phyloP scores from a whole-genome alignment of 1,140 invertebrate genomes.

The Diorhabda carinulata region DNA sequence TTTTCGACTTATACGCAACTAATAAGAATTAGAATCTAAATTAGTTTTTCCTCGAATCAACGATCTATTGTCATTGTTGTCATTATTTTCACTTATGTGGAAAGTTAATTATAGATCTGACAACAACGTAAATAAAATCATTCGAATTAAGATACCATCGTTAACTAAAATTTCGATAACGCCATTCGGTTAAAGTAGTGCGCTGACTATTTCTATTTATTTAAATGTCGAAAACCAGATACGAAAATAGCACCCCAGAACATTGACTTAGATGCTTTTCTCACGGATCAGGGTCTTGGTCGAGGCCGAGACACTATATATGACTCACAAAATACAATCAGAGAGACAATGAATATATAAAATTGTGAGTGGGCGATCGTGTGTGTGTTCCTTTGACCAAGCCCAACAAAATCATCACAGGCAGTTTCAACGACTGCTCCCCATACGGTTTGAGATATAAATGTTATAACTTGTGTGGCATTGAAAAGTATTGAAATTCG shows the following conservation, averaged over 20 bases:
- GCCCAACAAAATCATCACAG: background rate
- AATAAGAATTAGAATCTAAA: no score
- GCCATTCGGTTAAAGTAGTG: no score
- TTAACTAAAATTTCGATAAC: no score
- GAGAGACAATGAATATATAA: constrained; percentile 2
- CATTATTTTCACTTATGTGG: no score
- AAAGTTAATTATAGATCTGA: no score
- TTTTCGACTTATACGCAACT: no score
- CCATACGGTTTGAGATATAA: background rate
- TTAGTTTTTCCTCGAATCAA: no score
- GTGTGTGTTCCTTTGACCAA: constrained; percentile 1
- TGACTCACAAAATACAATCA: constrained; percentile 2
- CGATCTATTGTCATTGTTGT: no score
- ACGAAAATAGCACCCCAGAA: background rate
- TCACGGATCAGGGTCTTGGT: constrained; percentile 1
- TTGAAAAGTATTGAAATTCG: background rate
- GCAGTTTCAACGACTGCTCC: background rate
- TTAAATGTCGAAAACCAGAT: background rate
- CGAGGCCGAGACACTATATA: background rate
- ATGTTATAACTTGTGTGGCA: background rate
- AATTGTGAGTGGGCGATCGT: constrained; percentile 1
- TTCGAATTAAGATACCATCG: no score
- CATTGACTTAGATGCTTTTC: constrained; percentile 2
- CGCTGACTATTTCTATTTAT: no score
- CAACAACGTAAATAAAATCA: no score